Base-by-base conservation (phyloP, 2,888 invertebrate species). In the Lithophane leautieri region DNA sequence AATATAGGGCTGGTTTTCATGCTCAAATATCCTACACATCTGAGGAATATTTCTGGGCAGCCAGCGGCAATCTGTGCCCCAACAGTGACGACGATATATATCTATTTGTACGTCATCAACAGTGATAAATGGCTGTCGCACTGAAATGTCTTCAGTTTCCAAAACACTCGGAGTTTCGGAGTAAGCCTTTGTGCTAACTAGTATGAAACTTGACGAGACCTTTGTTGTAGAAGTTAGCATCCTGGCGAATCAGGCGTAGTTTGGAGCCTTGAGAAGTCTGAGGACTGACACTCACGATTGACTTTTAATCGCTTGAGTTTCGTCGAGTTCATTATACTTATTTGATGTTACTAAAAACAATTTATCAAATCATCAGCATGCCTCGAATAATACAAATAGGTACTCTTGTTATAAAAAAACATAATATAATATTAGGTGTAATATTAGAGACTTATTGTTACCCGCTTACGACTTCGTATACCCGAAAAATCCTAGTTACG, bases 51-150 rank as follows among this genome's bases (percentile, higher is more conserved):
- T 62, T 47, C 44, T 52, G 70, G 52, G 12, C 58, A 65, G 61
- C 73, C 69, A 66, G 66, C 66, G 56, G 73, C 78, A 73, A 62
- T 79, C 68, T 84, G 76, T 28, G 50, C 54, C 81, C 69, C 63
- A 60, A 54, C 58, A 63, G 58, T 76, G 76, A 50, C 58, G 81
- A 80, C 72, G 69, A 76, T 76, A 60, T 81, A 76, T 81, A 81
- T 84, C 66, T 72, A 76, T 72, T 72, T 60, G n/a, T 70, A 70
- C 67, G 73, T 74, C 80, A 81, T 68, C 62, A 79, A 52, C 83
- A 70, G 69, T 83, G 87, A 86, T 79, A 83, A 85, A 86, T 85
- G 70, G 60, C 19, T 78, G 75, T 73, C 73, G 73, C 56, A 65
- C 76, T 74, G 75, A 77, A 76, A 82, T 73, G 78, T 75, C 86